These are phyloP conservation scores for Nasonia vitripennis DNA, from an alignment of 1,140 invertebrate genomes.

Conservation along the genomic window DNA sequence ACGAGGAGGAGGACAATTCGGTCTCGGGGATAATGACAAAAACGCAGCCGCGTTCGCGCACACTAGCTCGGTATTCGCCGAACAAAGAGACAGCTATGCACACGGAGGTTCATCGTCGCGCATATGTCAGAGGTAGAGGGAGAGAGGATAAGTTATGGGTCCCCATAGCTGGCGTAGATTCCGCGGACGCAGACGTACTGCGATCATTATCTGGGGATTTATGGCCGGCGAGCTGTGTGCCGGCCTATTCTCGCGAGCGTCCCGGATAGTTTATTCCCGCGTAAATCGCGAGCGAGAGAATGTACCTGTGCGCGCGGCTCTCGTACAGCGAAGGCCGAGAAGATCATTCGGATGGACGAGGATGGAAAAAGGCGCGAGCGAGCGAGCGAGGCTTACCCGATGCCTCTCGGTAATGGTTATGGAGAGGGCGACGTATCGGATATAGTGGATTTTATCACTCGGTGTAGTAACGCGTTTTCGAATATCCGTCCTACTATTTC, in stretches of 20 bases:
- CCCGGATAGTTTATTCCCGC: slow-evolving; percentile 49
- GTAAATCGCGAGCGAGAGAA: slow-evolving; percentile 41
- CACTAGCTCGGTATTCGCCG: not conserved
- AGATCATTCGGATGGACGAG: slow-evolving; percentile 32
- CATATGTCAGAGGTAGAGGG: slow-evolving; percentile 46
- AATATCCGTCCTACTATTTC: too few species aligned
- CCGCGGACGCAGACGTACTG: slow-evolving; percentile 70
- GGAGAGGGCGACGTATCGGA: too few species aligned
- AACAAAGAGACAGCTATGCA: slow-evolving; percentile 21
- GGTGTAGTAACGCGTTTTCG: too few species aligned
- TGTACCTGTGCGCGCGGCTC: not conserved
- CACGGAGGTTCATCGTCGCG: slow-evolving; percentile 35
- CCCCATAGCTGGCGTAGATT: slow-evolving; percentile 70
- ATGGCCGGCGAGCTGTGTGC: slow-evolving; percentile 53
- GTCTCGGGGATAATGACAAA: slow-evolving; percentile 44
- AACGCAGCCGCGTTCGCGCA: slow-evolving; percentile 6
- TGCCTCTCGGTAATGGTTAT: too few species aligned
- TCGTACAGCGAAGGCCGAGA: not conserved
- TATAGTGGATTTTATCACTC: too few species aligned
- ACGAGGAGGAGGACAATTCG: not conserved
- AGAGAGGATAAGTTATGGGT: slow-evolving; percentile 68
- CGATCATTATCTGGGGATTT: slow-evolving; percentile 71
- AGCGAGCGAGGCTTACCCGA: too few species aligned
- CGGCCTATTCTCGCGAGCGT: slow-evolving; percentile 50
- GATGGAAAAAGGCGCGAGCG: slow-evolving; percentile 13